Base-by-base conservation (phyloP, 2,797 vertebrate genomes). In the Sebastes nivosus region DNA sequence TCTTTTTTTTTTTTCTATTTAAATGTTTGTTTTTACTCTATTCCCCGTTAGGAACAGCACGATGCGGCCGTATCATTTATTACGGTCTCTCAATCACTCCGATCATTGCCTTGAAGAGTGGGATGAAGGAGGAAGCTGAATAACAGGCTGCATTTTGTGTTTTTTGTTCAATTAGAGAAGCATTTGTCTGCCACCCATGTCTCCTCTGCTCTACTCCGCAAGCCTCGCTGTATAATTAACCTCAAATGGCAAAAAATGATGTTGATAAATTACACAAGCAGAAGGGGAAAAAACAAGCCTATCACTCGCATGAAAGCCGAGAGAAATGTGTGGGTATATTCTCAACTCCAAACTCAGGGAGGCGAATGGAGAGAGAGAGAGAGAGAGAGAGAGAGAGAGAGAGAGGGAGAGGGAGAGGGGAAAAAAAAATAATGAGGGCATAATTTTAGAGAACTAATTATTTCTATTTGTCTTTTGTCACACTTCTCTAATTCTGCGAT, bases 391-490 rank as follows among this genome's bases (percentile, higher is more conserved):
- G 29, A 46, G 72, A 64, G 80, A 25, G 74, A 18, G 71, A 5
- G 67, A 67, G 16, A 77, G 72, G 60, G 80, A 25, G 74, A 6
- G 30, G 8, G 30, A 30, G 30, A 30, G 32, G 36, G 36, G 0
- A 1, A 38, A 94, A 95, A 96, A 96, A 96, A 98, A 97, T 98
- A 99, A 99, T 98, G 97, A 98, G 97, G 97, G 98, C 97, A 98
- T 98, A 97, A 99, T 98, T 99, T 99, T 98, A 97, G 97, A 97
- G 97, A 98, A 98, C 97, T 99, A 99, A 99, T 99, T 99, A 99
- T 99, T 99, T 99, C 97, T 99, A 99, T 99, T 99, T 99, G 98
- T 99, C 98, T 99, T 99, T 98, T 99, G 98, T 99, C 98, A 99
- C 98, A 99, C 98, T 99, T 94, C 98, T 98, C 97, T 99, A 99